These are phyloP conservation scores for Cololabis saira DNA, from an alignment of 2,113 vertebrate species.

Conservation along the genomic window DNA sequence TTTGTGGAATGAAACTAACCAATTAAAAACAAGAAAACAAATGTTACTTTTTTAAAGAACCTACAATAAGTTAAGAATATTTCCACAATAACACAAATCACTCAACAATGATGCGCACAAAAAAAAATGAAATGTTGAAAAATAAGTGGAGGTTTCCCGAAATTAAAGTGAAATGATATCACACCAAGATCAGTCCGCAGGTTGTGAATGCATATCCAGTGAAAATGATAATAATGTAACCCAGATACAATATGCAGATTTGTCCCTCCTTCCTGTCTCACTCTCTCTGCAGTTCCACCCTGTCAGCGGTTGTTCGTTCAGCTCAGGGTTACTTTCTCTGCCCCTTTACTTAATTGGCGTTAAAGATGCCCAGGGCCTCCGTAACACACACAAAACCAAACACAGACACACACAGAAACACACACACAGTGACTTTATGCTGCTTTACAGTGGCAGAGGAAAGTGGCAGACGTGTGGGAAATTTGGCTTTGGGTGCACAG, in stretches of 20 bases:
- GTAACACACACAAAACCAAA: conserved; percentile 27
- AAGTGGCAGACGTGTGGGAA: conserved; percentile 66
- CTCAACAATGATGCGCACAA: too few species aligned
- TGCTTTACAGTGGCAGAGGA: conserved; percentile 56
- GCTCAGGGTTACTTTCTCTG: conserved; percentile 59
- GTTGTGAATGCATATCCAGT: conserved; percentile 5
- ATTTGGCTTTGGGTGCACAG: conserved; percentile 55
- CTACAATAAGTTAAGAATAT: too few species aligned
- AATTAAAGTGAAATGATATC: too few species aligned
- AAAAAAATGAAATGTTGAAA: too few species aligned
- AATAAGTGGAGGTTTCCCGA: too few species aligned
- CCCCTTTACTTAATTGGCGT: conserved; percentile 79
- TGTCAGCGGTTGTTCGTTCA: conserved; percentile 63
- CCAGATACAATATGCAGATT: conserved; percentile 42
- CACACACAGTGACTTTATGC: conserved; percentile 44
- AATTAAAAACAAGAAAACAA: too few species aligned
- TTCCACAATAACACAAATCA: too few species aligned
- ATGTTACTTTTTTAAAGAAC: too few species aligned
- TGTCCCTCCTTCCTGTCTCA: conserved; percentile 36
- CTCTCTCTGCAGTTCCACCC: conserved; percentile 60
- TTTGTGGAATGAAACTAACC: too few species aligned
- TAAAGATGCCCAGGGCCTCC: conserved; percentile 74
- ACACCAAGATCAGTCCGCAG: conserved; percentile 1
- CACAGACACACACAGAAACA: conserved; percentile 30
- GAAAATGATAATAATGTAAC: conserved; percentile 39